phyloP scores from a whole-genome alignment of 2,113 vertebrate species.

The Anoplopoma fimbria region DNA sequence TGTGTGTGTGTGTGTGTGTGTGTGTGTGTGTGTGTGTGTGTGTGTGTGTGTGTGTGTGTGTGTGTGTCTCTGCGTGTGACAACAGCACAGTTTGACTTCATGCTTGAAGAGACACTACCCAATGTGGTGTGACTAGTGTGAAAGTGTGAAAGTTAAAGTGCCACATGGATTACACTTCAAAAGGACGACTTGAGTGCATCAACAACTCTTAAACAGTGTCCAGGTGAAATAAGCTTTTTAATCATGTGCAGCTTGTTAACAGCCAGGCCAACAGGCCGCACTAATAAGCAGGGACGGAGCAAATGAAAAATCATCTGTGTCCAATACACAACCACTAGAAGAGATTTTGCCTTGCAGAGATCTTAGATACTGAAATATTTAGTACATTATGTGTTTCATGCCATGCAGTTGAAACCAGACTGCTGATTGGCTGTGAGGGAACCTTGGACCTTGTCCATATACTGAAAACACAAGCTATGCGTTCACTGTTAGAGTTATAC shows the following conservation, averaged over 20 bases:
- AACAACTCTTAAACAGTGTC: slow-evolving; percentile 28
- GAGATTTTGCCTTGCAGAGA: slow-evolving; percentile 16
- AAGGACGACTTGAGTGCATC: not conserved
- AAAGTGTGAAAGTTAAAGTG: slow-evolving; percentile 40
- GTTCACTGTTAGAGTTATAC: slow-evolving; percentile 21
- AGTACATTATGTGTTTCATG: slow-evolving; percentile 2
- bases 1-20: not conserved
- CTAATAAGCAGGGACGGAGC: not conserved
- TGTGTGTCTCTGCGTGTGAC: not conserved
- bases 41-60: slow-evolving; percentile 12
- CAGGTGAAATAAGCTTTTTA: slow-evolving; percentile 41
- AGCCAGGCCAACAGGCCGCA: not conserved
- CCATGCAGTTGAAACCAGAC: not conserved
- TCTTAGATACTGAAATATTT: slow-evolving; percentile 42
- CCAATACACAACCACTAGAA: slow-evolving; percentile 4
- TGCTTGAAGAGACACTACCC: slow-evolving; percentile 30
- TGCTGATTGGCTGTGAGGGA: slow-evolving; percentile 20
- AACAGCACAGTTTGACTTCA: slow-evolving; percentile 18
- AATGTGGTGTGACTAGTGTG: slow-evolving; percentile 34
- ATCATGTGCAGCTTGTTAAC: slow-evolving; percentile 31
- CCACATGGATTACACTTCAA: slow-evolving; percentile 33
- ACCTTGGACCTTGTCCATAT: slow-evolving; percentile 39
- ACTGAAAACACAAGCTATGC: not conserved
- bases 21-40: slow-evolving; percentile 3
- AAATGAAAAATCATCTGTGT: not conserved